Base-by-base conservation (phyloP, 2,888 invertebrate genomes). In the Cryptocephalus primarius region DNA sequence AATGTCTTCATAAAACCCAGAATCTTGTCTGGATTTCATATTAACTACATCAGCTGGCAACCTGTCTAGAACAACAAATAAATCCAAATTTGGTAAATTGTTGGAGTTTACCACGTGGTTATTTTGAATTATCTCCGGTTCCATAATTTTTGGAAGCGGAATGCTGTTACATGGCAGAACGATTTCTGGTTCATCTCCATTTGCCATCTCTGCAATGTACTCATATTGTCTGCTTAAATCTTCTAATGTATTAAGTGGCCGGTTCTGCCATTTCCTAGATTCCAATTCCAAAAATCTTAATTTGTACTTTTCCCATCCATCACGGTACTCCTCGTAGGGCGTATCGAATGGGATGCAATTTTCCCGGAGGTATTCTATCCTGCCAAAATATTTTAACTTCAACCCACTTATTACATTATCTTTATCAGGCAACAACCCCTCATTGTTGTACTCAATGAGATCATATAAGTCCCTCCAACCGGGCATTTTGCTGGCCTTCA, bases 201-300 rank as follows among this genome's bases (percentile, higher is more conserved):
- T 36, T 6, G n/a, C 36, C 12, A 11, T 36, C 12, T 36, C 11
- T 4, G 36, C 36, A 4, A 36, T 2, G 12, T 36, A 36, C 12
- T n/a, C 12, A 4, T 11, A 36, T 6, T 11, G 11, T 36, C 42
- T 53, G 11, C 43, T 50, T 10, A 58, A 46, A 36, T 60, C 58
- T 32, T 52, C 54, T 9, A 53, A 46, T 9, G 52, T 55, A 14
- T 52, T 45, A 14, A 58, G 51, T 13, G 60, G 58, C 56, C 58
- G 56, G 33, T 58, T 58, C 44, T 60, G 58, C 49, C 58, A 57
- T 42, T 54, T 55, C 32, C 55, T 54, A 4, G 49, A 48, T 46
- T 58, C 60, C 34, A 48, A 44, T 40, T 52, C 53, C 36, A 57
- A 57, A 33, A 51, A 57, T 32, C 55, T 40, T n/a, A 45, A 11